A percentile compares a stretch with the other conserved stretches of the same genome.
phyloP scores from a whole-genome alignment of 2,113 vertebrate genomes.

The Marcusenius ussheri region DNA sequence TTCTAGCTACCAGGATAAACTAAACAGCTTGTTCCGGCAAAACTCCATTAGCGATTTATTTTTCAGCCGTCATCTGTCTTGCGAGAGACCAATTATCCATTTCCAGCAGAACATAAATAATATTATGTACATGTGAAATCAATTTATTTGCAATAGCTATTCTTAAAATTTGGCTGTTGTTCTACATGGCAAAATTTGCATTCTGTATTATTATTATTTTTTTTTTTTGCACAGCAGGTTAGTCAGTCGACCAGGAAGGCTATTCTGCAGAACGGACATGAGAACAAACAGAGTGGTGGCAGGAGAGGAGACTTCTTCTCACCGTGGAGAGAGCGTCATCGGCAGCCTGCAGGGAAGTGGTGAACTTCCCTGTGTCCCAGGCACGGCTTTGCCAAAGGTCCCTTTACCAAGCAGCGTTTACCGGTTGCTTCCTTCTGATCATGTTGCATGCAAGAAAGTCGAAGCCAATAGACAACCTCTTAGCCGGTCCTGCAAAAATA shows the following conservation, averaged over 20 bases:
- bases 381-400: slow-evolving; percentile 87
- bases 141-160: not conserved
- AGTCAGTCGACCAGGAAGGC: not conserved
- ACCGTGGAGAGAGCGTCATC: not conserved
- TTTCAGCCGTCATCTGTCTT: not conserved
- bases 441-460: slow-evolving; percentile 55
- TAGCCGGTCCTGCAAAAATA: not conserved
- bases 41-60: not conserved
- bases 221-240: not conserved
- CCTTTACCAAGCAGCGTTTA: slow-evolving; percentile 76
- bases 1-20: not conserved
- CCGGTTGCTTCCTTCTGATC: slow-evolving; percentile 74
- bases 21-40: not conserved
- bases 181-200: not conserved
- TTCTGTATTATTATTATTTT: not conserved
- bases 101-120: not conserved
- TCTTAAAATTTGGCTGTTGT: not conserved
- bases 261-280: not conserved
- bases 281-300: not conserved
- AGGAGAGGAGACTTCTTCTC: not conserved
- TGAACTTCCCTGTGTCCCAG: slow-evolving; percentile 44
- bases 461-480: not conserved
- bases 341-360: not conserved
- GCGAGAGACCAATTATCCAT: not conserved
- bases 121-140: not conserved